Conservation (phyloP, 2,113 vertebrate species). For the Leptodactylus fuscus region DNA sequence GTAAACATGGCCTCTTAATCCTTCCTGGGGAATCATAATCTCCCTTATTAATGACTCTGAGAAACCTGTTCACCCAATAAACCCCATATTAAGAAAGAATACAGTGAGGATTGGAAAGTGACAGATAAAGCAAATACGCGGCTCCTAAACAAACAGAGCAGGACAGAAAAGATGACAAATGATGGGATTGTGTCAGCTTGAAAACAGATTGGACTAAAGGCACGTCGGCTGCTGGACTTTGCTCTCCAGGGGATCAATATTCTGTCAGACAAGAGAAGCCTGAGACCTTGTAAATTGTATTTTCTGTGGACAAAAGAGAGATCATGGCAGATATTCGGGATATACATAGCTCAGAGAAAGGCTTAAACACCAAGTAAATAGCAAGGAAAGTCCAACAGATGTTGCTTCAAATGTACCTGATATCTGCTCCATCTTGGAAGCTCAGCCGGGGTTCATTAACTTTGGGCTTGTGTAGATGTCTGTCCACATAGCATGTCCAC, state of each 20-base stretch:
- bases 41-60: constrained; percentile 68
- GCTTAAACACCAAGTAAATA: background rate
- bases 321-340: constrained; percentile 24
- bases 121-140: constrained; percentile 74
- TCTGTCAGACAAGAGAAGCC: constrained; percentile 70
- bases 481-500: background rate
- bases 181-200: constrained; percentile 80
- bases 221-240: constrained; percentile 71
- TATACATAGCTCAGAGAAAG: fast-evolving
- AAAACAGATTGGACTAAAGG: constrained; percentile 75
- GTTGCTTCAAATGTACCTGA: background rate
- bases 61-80: constrained; percentile 66
- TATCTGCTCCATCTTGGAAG: background rate
- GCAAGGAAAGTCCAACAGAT: constrained; percentile 7
- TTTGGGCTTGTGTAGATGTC: background rate
- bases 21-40: constrained; percentile 57
- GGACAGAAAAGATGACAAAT: constrained; percentile 88
- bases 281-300: constrained; percentile 62
- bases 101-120: constrained; percentile 68
- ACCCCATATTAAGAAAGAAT: constrained; percentile 62
- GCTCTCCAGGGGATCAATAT: constrained; percentile 75
- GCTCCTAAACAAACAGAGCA: constrained; percentile 85
- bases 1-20: constrained; percentile 44
- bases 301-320: constrained; percentile 63
- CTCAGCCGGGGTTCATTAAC: background rate